Evolutionary conservation across 2,113 vertebrate species (phyloP).

Genomic region (Camelus dromedarius): DNA sequence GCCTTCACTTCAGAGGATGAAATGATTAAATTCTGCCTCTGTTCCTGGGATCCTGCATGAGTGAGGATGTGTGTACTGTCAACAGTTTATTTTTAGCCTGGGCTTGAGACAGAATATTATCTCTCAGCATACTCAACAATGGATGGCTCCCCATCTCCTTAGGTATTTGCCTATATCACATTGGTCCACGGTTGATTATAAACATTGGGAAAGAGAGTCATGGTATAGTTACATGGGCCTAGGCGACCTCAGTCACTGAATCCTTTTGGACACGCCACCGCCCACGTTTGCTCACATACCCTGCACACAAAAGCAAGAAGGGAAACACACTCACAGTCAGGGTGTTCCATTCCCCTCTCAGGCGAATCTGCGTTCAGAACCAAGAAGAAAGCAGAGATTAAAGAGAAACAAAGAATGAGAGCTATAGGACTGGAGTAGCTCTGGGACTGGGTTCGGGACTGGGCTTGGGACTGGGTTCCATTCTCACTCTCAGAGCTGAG

Average conservation of each 20-base stretch:
- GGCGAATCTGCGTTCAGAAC: not conserved
- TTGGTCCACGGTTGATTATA: not conserved
- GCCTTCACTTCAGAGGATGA: constrained; percentile 52
- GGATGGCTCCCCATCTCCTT: not conserved
- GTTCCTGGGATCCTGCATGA: constrained; percentile 6
- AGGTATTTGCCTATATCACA: not conserved
- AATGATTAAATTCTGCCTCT: constrained; percentile 60
- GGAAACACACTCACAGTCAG: not conserved
- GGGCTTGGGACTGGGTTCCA: not conserved
- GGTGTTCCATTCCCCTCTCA: not conserved
- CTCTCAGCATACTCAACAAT: not conserved
- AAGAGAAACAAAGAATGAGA: not conserved
- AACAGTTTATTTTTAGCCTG: constrained; percentile 64
- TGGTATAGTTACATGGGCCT: not conserved
- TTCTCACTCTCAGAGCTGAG: not conserved
- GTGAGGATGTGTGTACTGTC: not conserved
- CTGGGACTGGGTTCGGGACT: not conserved
- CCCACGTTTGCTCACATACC: not conserved
- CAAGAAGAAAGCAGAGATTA: not conserved
- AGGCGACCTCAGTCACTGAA: not conserved
- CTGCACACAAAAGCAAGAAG: not conserved
- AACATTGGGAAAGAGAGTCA: not conserved
- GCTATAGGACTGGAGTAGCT: not conserved
- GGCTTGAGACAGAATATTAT: constrained; percentile 22
- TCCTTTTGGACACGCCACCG: not conserved